Evolutionary conservation across 2,888 invertebrate genomes (phyloP), one percentile per base, ranked within the genome.

Genomic region (Tipula unca): DNA sequence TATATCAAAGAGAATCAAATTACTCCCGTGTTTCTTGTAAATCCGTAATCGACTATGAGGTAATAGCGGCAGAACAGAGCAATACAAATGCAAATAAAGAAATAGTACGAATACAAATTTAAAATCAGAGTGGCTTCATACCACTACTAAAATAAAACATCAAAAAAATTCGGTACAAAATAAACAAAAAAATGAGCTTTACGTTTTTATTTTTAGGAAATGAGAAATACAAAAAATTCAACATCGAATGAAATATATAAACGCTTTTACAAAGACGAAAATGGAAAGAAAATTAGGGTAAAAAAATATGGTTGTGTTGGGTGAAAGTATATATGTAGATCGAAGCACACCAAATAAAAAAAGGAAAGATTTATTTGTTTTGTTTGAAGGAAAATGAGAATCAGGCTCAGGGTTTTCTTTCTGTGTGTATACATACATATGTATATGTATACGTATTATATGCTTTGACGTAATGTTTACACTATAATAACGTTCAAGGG

Each of bases 271-370:
- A 39, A 69, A 25, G 25, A 69, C 10, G 69, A 69, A 69, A 69
- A 69, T 69, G 69, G 69, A 69, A 54, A 69, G 69, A 69, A 69
- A 69, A 69, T 69, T 69, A 69, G 69, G 69, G 69, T 69, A 25
- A 69, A 69, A 69, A 25, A 8, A 25, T 48, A 48, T 48, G 48
- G 48, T 48, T 69, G 25, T 69, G 69, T 13, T 25, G 25, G 69
- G 69, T 25, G 10, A 25, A 69, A 54, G 48, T 54, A 39, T 10
- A 13, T 39, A 48, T 14, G 17, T 48, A 69, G 3, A 48, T n/a
- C 20, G 25, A 69, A 48, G 10, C 25, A 69, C 25, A 69, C 48
- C n/a, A 69, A 54, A 54, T 54, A 54, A 48, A 54, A 54, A 54
- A 54, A 6, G 48, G 48, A 54, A 48, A 48, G 48, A 54, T 54